These are phyloP conservation scores for Leptogaster cylindrica DNA, from an alignment of 2,888 invertebrate species.

Conservation along the genomic window DNA sequence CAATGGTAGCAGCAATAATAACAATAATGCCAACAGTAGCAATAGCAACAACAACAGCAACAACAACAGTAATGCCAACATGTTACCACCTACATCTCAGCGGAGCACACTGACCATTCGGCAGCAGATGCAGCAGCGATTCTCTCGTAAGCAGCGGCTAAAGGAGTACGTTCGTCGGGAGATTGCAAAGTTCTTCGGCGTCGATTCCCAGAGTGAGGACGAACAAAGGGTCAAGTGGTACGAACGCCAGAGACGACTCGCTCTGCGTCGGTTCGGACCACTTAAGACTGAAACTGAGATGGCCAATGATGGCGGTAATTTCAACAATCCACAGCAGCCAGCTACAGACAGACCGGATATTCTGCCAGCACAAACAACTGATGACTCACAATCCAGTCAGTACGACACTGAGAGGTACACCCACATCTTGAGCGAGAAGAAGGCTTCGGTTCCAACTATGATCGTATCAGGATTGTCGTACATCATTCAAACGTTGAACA, in stretches of 20 bases:
- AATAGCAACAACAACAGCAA: constrained; percentile 28
- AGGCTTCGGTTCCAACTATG: constrained; percentile 59
- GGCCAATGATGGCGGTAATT: constrained; percentile 32
- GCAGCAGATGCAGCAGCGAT: constrained; percentile 50
- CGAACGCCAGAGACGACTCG: constrained; percentile 59
- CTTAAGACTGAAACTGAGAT: constrained; percentile 50
- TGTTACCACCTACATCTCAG: constrained; percentile 42
- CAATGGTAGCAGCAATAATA: constrained; percentile 45
- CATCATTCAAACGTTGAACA: constrained; percentile 66
- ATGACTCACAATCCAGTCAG: constrained; percentile 49
- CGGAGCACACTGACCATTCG: constrained; percentile 50
- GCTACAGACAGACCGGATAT: constrained; percentile 59
- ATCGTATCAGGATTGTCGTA: constrained; percentile 57
- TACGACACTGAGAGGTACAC: constrained; percentile 50
- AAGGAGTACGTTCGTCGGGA: constrained; percentile 58
- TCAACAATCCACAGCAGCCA: constrained; percentile 13
- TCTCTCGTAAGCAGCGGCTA: constrained; percentile 57
- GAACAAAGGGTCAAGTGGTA: constrained; percentile 58
- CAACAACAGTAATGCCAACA: background rate
- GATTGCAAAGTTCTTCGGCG: constrained; percentile 59
- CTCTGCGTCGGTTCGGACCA: constrained; percentile 57
- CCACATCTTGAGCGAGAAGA: constrained; percentile 60
- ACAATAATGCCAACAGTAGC: constrained; percentile 38
- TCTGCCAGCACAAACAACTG: constrained; percentile 55
- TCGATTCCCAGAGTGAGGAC: constrained; percentile 57